A percentile compares a stretch with the other conserved stretches of the same genome.
Conservation (phyloP, 2,888 invertebrate genomes). For the Perizoma flavofasciatum region DNA sequence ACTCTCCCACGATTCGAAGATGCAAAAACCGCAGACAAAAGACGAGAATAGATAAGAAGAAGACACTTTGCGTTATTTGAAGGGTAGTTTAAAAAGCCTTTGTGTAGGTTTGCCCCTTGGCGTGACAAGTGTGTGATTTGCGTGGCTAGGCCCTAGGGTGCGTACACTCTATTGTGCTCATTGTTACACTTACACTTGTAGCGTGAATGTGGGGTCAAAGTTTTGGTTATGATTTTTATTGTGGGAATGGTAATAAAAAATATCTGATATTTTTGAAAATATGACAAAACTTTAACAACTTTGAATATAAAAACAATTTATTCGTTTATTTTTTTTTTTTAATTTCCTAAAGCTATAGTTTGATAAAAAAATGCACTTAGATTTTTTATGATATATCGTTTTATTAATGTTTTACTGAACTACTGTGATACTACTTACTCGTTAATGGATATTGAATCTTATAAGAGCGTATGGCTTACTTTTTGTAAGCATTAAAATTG, state of each 20-base stretch:
- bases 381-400: too few relatives aligned
- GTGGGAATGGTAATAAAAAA: slow-evolving; percentile 1
- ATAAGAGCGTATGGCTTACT: too few relatives aligned
- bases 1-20: slow-evolving; percentile 61
- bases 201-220: slow-evolving; percentile 30
- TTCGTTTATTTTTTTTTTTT: too few relatives aligned
- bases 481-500: too few relatives aligned
- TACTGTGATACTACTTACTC: too few relatives aligned
- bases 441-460: too few relatives aligned
- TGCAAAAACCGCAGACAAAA: slow-evolving; percentile 62
- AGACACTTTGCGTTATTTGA: slow-evolving; percentile 64
- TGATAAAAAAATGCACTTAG: too few relatives aligned
- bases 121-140: slow-evolving; percentile 73
- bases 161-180: slow-evolving; percentile 47
- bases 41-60: slow-evolving; percentile 49
- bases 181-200: slow-evolving; percentile 69
- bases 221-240: slow-evolving; percentile 7
- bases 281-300: too few relatives aligned
- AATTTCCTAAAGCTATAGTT: too few relatives aligned
- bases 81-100: slow-evolving; percentile 50
- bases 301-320: too few relatives aligned
- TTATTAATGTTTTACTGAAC: too few relatives aligned
- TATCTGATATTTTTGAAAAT: too few relatives aligned
- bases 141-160: slow-evolving; percentile 41
- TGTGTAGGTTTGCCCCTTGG: slow-evolving; percentile 45